phyloP scores from a whole-genome alignment of 2,888 invertebrate species.

The Hedychridium roseum region DNA sequence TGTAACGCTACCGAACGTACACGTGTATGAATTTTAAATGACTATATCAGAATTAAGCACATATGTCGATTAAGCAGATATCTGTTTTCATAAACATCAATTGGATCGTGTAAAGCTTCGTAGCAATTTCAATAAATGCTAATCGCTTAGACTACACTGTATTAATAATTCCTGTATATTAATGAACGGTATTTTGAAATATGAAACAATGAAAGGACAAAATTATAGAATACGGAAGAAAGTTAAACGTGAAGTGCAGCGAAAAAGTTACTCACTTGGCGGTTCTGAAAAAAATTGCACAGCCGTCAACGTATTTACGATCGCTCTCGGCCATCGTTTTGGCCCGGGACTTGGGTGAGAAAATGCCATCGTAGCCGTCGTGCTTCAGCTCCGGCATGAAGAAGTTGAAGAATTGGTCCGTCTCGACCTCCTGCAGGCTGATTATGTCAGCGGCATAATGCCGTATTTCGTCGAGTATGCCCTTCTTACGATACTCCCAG shows the following conservation, averaged over 20 bases:
- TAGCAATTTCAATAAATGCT: too few relatives aligned
- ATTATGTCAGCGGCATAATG: slow-evolving; percentile 98
- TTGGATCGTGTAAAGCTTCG: too few relatives aligned
- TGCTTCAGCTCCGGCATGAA: slow-evolving; percentile 93
- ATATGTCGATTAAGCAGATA: too few relatives aligned
- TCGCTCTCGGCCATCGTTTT: slow-evolving; percentile 98
- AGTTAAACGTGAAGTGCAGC: too few relatives aligned
- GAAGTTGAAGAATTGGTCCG: slow-evolving; percentile 97
- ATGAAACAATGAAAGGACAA: too few relatives aligned
- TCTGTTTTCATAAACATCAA: too few relatives aligned
- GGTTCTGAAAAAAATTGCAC: slow-evolving; percentile 96
- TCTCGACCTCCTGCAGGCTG: slow-evolving; percentile 97
- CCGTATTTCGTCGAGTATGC: slow-evolving; percentile 94
- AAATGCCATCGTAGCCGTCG: slow-evolving; percentile 94
- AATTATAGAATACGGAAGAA: slow-evolving; percentile 16
- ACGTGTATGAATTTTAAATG: too few relatives aligned
- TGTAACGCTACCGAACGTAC: too few relatives aligned
- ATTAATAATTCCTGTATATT: too few relatives aligned
- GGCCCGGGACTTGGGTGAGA: slow-evolving; percentile 97
- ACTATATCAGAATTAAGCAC: too few relatives aligned
- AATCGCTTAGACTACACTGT: too few relatives aligned
- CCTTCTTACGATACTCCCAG: slow-evolving; percentile 98
- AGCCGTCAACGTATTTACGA: slow-evolving; percentile 97
- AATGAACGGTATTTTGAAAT: too few relatives aligned
- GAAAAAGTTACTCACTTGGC: slow-evolving; percentile 76